Evolutionary conservation across 2,888 invertebrate species (phyloP).

Genomic region (Pseudoips prasinana): DNA sequence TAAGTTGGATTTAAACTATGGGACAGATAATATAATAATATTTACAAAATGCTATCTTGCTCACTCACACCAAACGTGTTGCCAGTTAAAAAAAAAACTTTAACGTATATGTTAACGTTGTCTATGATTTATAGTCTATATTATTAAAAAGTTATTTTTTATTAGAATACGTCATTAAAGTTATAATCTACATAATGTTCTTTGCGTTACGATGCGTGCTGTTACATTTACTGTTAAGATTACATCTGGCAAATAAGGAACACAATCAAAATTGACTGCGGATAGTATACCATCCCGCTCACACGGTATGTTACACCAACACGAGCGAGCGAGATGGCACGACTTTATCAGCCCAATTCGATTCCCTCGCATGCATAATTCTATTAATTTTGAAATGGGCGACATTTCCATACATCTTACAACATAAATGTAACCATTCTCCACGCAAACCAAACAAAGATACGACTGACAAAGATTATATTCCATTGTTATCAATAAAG

Average conservation of each 20-base stretch:
- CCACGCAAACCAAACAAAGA: no score
- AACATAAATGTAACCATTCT: conserved; percentile 13
- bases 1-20: conserved; percentile 76
- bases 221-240: conserved; percentile 18
- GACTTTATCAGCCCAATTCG: no score
- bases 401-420: no score
- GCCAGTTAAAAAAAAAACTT: conserved; percentile 39
- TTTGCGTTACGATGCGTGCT: conserved; percentile 21
- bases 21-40: conserved; percentile 72
- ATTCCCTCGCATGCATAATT: no score
- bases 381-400: no score
- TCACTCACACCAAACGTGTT: conserved; percentile 59
- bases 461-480: no score
- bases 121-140: conserved; percentile 4
- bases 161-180: conserved; percentile 32
- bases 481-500: no score
- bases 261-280: no score
- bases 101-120: conserved; percentile 14
- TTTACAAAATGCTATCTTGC: conserved; percentile 78
- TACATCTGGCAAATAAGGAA: no score
- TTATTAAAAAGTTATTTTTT: conserved; percentile 26
- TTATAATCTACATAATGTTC: conserved; percentile 50
- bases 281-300: no score
- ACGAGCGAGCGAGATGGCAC: no score
- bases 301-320: no score